A percentile compares a stretch with the other conserved stretches of the same genome.
Conservation (phyloP, 2,888 invertebrate species). For the Papilio protenor region DNA sequence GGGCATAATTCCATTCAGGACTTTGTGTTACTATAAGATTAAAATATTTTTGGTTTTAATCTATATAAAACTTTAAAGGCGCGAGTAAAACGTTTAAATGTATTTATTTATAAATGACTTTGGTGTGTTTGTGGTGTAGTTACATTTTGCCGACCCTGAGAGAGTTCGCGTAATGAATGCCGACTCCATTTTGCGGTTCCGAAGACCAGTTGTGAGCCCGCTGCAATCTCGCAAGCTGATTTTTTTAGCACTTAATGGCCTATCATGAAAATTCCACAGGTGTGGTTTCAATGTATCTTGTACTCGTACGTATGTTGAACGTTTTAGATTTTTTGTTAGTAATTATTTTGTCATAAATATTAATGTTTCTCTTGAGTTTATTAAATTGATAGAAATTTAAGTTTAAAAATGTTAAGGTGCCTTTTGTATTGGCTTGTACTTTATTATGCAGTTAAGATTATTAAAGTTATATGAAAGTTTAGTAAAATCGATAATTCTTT, state of each 20-base stretch:
- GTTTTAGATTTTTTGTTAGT: conserved; percentile 11
- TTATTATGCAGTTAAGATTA: neutral
- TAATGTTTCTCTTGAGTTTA: neutral
- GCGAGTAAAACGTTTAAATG: conserved; percentile 22
- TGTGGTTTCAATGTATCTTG: conserved; percentile 30
- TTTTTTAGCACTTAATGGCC: conserved; percentile 39
- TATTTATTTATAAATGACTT: conserved; percentile 18
- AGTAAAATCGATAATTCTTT: too few species aligned
- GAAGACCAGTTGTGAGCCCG: conserved; percentile 33
- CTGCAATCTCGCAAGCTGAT: conserved; percentile 37
- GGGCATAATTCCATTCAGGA: too few species aligned
- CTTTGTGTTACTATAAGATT: neutral
- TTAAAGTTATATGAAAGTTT: neutral
- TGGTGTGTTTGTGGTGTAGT: conserved; percentile 34
- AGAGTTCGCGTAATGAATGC: conserved; percentile 35
- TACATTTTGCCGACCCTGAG: conserved; percentile 27
- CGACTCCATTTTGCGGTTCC: conserved; percentile 41
- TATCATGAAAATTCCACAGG: conserved; percentile 36
- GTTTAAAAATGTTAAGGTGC: neutral
- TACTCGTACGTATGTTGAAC: conserved; percentile 16
- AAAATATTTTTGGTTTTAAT: neutral
- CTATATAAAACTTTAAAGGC: neutral
- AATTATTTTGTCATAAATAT: neutral
- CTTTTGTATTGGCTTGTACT: neutral
- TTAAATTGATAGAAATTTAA: neutral